phyloP scores from a whole-genome alignment of 2,888 invertebrate genomes.

The Gortyna flavago region DNA sequence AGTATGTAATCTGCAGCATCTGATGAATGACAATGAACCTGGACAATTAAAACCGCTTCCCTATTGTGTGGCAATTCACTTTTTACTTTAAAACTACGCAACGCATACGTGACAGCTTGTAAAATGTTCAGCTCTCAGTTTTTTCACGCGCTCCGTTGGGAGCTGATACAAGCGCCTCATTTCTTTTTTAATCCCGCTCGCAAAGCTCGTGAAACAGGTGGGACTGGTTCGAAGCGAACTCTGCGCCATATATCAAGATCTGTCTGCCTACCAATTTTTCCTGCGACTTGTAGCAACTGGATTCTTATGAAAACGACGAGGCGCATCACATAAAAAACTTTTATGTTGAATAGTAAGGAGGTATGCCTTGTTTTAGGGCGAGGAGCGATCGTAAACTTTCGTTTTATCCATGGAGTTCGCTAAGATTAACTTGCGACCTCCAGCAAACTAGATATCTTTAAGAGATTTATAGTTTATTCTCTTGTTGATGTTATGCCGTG shows the following conservation, averaged over 20 bases:
- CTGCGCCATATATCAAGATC: constrained; percentile 44
- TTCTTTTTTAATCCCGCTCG: constrained; percentile 60
- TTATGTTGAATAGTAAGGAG: constrained; percentile 76
- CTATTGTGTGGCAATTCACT: constrained; percentile 22
- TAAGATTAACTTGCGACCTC: constrained; percentile 67
- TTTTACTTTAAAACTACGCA: constrained; percentile 18
- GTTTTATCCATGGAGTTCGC: constrained; percentile 69
- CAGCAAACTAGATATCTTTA: constrained; percentile 59
- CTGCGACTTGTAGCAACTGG: constrained; percentile 51
- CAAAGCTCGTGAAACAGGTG: constrained; percentile 53
- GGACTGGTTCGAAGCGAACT: constrained; percentile 28
- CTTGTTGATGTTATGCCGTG: constrained; percentile 29
- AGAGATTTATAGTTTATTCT: constrained; percentile 57
- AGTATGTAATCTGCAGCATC: constrained; percentile 7
- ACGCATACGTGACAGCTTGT: constrained; percentile 17
- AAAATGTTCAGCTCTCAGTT: constrained; percentile 34
- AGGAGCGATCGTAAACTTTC: constrained; percentile 72
- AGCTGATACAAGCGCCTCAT: constrained; percentile 43
- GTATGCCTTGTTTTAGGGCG: constrained; percentile 68
- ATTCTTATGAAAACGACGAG: constrained; percentile 66
- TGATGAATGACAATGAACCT: constrained; percentile 11
- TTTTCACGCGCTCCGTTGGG: constrained; percentile 20
- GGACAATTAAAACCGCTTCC: constrained; percentile 1
- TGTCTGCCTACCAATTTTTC: constrained; percentile 54
- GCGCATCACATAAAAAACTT: constrained; percentile 70